A percentile compares a stretch with the other conserved stretches of the same genome.
These are phyloP conservation scores for Tetragonisca angustula DNA, from an alignment of 2,888 invertebrate species.

Conservation along the genomic window DNA sequence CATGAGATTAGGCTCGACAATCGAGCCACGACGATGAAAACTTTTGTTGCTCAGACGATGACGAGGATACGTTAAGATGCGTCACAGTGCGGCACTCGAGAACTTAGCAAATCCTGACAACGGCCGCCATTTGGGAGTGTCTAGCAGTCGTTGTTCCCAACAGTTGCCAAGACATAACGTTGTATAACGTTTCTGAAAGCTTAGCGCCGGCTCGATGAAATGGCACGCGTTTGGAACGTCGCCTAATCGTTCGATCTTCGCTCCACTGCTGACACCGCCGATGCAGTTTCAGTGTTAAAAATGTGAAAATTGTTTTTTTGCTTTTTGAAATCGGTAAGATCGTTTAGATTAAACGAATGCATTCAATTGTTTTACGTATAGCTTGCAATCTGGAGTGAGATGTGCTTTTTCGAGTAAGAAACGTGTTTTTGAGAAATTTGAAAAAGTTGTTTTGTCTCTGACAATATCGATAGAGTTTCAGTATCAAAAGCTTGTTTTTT, in stretches of 20 bases:
- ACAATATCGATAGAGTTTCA: no score
- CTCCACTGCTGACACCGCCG: constrained; percentile 1
- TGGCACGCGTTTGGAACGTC: constrained; percentile 72
- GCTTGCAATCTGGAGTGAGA: background rate
- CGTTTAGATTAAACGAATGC: background rate
- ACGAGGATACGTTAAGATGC: constrained; percentile 71
- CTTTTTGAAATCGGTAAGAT: background rate
- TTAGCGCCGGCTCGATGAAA: constrained; percentile 44
- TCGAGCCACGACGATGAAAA: constrained; percentile 52
- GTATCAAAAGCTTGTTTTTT: no score
- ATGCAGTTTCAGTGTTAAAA: background rate
- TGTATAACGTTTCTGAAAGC: constrained; percentile 59
- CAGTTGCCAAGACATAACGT: constrained; percentile 69
- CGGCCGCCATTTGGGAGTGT: constrained; percentile 69
- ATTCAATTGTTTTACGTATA: background rate
- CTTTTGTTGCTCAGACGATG: constrained; percentile 50
- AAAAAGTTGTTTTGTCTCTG: no score
- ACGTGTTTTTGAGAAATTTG: background rate
- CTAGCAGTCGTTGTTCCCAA: constrained; percentile 61
- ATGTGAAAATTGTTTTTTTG: background rate
- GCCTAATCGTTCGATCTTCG: constrained; percentile 70
- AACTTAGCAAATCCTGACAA: constrained; percentile 73
- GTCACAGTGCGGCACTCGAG: constrained; percentile 65
- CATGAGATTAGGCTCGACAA: constrained; percentile 68
- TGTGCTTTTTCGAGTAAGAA: background rate